Percentiles rank a stretch among this genome's conserved stretches.
Conservation (phyloP, 2,113 vertebrate genomes). For the Semnornis frantzii region DNA sequence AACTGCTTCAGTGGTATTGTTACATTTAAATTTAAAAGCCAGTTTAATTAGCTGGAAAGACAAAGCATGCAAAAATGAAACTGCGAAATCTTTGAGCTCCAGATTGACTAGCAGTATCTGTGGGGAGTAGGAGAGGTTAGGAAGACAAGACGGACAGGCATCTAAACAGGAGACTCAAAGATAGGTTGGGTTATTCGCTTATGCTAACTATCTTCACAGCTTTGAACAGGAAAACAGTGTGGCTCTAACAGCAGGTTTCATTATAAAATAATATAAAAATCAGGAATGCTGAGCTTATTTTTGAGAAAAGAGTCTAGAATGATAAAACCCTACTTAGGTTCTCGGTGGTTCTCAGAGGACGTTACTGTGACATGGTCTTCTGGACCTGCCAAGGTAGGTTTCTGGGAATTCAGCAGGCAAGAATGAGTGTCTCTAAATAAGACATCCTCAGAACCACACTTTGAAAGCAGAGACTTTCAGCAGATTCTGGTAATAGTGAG, state of each 20-base stretch:
- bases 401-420: background rate
- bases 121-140: background rate
- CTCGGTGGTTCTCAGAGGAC: background rate
- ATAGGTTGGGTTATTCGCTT: background rate
- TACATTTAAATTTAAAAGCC: background rate
- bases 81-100: background rate
- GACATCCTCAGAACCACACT: background rate
- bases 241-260: background rate
- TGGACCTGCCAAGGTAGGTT: background rate
- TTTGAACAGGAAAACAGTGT: background rate
- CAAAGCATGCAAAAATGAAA: background rate
- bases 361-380: background rate
- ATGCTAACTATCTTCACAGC: background rate
- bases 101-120: background rate
- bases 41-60: slow-evolving; percentile 2
- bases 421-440: background rate
- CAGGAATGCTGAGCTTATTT: background rate
- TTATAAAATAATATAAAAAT: background rate
- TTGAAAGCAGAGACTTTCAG: background rate
- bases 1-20: background rate
- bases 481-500: background rate
- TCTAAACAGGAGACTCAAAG: slow-evolving; percentile 2
- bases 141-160: background rate
- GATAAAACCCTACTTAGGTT: background rate
- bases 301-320: background rate